phyloP scores from a whole-genome alignment of 1,140 invertebrate species.

The Cydia amplana region DNA sequence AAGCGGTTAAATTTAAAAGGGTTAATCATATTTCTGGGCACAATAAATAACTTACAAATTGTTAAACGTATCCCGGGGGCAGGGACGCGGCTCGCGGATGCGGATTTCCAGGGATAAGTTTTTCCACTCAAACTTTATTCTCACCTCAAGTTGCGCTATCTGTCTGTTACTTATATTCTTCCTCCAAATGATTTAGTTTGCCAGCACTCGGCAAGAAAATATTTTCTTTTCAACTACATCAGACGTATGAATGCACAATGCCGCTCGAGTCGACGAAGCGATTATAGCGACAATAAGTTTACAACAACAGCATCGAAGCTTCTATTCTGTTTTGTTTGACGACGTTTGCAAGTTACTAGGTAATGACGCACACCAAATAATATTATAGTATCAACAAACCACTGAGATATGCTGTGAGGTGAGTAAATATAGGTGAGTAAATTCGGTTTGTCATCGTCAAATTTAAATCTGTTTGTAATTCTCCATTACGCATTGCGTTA shows the following conservation, averaged over 20 bases:
- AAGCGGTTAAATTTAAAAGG: conserved; percentile 63
- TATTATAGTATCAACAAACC: neutral
- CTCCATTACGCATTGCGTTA: neutral
- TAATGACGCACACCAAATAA: neutral
- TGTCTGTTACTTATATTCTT: conserved; percentile 76
- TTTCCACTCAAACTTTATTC: conserved; percentile 79
- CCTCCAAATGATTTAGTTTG: conserved; percentile 77
- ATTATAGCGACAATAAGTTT: conserved; percentile 51
- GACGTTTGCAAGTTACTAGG: neutral
- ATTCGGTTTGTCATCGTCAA: neutral
- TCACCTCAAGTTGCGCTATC: conserved; percentile 75
- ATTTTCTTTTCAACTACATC: conserved; percentile 71
- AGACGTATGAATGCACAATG: conserved; percentile 71
- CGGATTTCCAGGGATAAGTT: conserved; percentile 73
- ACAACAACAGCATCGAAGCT: conserved; percentile 39
- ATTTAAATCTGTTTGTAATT: neutral
- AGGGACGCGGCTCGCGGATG: conserved; percentile 55
- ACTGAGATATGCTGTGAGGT: neutral
- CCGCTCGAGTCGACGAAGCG: conserved; percentile 48
- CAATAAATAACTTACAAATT: conserved; percentile 78
- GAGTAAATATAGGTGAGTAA: no score
- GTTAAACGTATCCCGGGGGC: conserved; percentile 72
- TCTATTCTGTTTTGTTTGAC: conserved; percentile 37
- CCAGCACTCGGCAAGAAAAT: conserved; percentile 70
- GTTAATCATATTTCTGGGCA: conserved; percentile 73